phyloP scores from a whole-genome alignment of 2,113 vertebrate genomes.

The Aramus guarauna region DNA sequence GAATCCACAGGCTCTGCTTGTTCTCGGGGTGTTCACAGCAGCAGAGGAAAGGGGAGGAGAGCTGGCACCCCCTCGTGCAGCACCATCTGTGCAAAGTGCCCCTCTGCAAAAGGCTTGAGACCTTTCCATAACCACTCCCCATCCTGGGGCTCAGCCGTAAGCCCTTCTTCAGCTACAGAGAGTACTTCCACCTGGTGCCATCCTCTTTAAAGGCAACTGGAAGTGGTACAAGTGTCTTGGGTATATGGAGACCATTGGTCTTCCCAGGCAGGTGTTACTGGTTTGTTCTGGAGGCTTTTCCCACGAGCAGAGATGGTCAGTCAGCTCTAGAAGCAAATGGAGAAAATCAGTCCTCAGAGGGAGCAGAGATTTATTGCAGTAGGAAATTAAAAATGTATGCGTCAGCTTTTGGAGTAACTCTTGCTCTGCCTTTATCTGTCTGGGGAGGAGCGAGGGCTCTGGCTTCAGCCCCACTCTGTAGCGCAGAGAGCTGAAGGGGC shows the following conservation, averaged over 20 bases:
- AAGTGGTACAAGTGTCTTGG: background rate
- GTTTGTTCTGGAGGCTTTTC: background rate
- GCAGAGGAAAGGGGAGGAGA: background rate
- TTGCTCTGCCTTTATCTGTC: background rate
- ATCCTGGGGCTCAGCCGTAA: background rate
- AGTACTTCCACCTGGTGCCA: background rate
- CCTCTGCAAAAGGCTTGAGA: background rate
- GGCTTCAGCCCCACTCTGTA: background rate
- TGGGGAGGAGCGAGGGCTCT: background rate
- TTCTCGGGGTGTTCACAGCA: background rate
- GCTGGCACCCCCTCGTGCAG: background rate
- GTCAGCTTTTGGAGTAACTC: background rate
- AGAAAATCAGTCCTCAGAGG: background rate
- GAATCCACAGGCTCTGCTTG: constrained; percentile 24
- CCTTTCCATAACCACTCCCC: background rate
- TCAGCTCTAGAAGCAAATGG: background rate
- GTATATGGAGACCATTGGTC: background rate
- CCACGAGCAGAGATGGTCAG: background rate
- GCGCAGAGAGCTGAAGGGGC: background rate
- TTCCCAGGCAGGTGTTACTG: background rate
- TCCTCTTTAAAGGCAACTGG: background rate
- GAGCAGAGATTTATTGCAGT: background rate
- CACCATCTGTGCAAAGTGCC: background rate
- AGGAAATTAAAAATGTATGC: background rate
- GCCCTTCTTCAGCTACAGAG: background rate